Evolutionary conservation across 1,140 invertebrate species (phyloP).

Genomic region (Ctenoplectra terminalis): DNA sequence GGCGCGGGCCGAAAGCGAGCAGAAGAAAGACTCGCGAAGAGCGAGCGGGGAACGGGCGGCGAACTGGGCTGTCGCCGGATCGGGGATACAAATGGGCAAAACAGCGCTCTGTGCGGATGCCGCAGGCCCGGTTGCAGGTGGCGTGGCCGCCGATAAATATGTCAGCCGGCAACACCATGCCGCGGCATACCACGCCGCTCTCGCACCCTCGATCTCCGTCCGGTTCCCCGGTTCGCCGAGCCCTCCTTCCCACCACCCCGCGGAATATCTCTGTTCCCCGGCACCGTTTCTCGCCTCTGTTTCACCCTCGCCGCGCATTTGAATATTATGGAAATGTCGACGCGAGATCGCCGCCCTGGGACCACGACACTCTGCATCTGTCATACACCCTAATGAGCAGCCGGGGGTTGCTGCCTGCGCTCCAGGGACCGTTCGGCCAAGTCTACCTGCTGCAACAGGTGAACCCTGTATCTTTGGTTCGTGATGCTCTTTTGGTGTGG

Average conservation of each 20-base stretch:
- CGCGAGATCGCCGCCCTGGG: conserved; percentile 41
- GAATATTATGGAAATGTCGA: conserved; percentile 75
- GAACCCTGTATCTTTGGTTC: neutral
- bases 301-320: conserved; percentile 65
- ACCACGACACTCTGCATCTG: conserved; percentile 60
- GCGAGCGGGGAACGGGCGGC: conserved; percentile 50
- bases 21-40: conserved; percentile 32
- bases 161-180: conserved; percentile 79
- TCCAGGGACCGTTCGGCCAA: neutral
- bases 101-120: conserved; percentile 75
- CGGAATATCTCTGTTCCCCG: conserved; percentile 50
- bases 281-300: conserved; percentile 31
- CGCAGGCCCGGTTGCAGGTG: conserved; percentile 79
- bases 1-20: conserved; percentile 33
- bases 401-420: conserved; percentile 32
- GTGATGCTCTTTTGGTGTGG: neutral
- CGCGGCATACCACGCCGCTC: conserved; percentile 65
- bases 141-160: conserved; percentile 81
- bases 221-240: conserved; percentile 50
- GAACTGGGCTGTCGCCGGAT: conserved; percentile 70
- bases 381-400: conserved; percentile 76
- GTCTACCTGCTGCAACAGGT: conserved; percentile 65
- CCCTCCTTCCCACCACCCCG: conserved; percentile 14
- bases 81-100: conserved; percentile 72
- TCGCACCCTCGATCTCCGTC: conserved; percentile 58